Conservation (phyloP, 2,888 invertebrate genomes). For the Eilema depressum region DNA sequence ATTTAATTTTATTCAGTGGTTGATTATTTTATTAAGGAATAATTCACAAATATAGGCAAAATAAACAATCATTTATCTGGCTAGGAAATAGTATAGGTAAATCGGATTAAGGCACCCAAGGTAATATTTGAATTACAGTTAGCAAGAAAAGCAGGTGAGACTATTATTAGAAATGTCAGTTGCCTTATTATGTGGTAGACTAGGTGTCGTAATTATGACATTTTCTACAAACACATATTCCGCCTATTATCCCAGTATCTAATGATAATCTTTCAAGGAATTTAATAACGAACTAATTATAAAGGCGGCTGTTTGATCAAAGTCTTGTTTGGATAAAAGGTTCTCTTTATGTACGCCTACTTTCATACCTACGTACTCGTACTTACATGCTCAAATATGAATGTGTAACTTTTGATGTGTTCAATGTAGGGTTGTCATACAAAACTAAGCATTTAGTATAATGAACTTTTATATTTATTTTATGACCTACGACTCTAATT, state of each 20-base stretch:
- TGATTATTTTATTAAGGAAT: not conserved
- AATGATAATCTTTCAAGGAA: slow-evolving; percentile 47
- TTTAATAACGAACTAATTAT: slow-evolving; percentile 61
- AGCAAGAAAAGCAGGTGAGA: not conserved
- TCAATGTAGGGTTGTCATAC: slow-evolving; percentile 2
- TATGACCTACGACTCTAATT: too few relatives aligned
- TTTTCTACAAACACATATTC: slow-evolving; percentile 12
- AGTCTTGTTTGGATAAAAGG: slow-evolving; percentile 51
- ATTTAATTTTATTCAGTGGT: not conserved
- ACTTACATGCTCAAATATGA: not conserved
- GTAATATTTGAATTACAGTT: not conserved
- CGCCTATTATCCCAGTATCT: slow-evolving; percentile 31
- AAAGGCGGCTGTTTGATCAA: slow-evolving; percentile 59
- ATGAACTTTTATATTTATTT: too few relatives aligned
- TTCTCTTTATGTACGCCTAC: slow-evolving; percentile 23
- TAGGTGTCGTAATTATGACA: slow-evolving; percentile 15
- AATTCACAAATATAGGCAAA: not conserved
- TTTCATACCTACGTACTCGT: slow-evolving; percentile 11
- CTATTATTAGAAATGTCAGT: not conserved
- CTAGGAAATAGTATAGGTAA: not conserved
- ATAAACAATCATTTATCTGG: not conserved
- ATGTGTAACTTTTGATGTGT: not conserved
- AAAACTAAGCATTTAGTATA: too few relatives aligned
- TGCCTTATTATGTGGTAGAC: slow-evolving; percentile 23
- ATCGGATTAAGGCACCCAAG: not conserved